These are phyloP conservation scores for Drosophila pseudoobscura DNA, from an alignment of 1,140 invertebrate genomes.

Conservation along the genomic window DNA sequence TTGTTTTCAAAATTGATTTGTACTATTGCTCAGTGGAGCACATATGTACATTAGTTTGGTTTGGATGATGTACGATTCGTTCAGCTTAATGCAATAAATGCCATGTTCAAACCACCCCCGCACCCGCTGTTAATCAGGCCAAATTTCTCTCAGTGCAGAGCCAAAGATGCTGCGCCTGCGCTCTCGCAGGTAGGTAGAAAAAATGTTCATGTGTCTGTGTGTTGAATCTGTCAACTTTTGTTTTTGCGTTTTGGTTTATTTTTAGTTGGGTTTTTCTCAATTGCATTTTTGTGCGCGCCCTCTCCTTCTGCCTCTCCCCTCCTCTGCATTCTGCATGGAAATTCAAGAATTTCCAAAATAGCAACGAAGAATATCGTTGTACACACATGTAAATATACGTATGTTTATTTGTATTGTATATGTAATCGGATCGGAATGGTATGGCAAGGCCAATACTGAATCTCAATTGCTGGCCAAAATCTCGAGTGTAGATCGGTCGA, in stretches of 20 bases:
- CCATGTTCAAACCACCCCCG: no score
- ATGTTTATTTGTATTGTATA: no score
- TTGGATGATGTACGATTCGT: no score
- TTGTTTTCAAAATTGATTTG: no score
- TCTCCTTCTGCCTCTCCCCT: background rate
- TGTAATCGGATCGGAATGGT: conserved; percentile 55
- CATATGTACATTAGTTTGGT: no score
- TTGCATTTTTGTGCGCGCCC: conserved; percentile 72
- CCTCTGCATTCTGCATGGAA: conserved; percentile 27
- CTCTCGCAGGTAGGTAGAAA: conserved; percentile 48
- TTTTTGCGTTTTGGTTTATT: conserved; percentile 64
- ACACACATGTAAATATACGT: conserved; percentile 38
- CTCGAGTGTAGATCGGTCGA: conserved; percentile 2
- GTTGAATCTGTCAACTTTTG: conserved; percentile 54
- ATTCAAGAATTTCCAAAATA: conserved; percentile 66
- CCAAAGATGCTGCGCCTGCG: conserved; percentile 57
- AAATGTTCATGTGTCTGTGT: conserved; percentile 33
- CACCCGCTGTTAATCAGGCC: no score
- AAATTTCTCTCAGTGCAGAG: no score
- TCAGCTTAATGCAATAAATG: no score
- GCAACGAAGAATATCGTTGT: conserved; percentile 39
- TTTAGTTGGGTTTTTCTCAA: conserved; percentile 79
- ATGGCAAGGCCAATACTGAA: conserved; percentile 41
- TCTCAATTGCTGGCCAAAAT: conserved; percentile 57
- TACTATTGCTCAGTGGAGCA: no score